phyloP scores from a whole-genome alignment of 64 coral and sea anemone genomes.

The Actinia tenebrosa region DNA sequence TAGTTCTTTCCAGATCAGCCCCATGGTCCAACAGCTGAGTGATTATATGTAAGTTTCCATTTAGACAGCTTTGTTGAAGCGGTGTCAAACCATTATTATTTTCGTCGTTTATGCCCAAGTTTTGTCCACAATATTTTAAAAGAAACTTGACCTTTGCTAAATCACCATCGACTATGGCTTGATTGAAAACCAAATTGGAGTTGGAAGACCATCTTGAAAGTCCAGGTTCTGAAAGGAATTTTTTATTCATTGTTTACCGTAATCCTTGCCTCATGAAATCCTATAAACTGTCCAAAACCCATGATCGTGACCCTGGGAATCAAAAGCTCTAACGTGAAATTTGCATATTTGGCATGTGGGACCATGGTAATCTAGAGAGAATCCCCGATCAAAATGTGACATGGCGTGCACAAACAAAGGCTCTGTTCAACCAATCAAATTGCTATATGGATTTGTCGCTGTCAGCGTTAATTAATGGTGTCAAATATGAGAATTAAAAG shows the following conservation, averaged over 20 bases:
- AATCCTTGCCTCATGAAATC: neutral
- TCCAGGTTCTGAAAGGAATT: neutral
- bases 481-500: neutral
- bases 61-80: conserved; percentile 45
- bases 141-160: conserved; percentile 49
- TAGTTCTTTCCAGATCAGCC: conserved; percentile 24
- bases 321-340: neutral
- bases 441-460: neutral
- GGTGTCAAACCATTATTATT: conserved; percentile 48
- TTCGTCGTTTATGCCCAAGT: conserved; percentile 33
- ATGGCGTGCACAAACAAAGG: neutral
- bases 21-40: conserved; percentile 48
- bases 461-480: neutral
- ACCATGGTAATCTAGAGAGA: conserved; percentile 7
- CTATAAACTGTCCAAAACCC: neutral
- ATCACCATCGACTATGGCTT: conserved; percentile 51
- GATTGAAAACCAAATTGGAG: conserved; percentile 48
- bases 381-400: neutral
- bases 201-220: conserved; percentile 44
- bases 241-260: neutral
- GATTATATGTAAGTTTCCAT: conserved; percentile 19
- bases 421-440: neutral
- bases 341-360: conserved; percentile 1
- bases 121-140: conserved; percentile 52
- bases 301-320: neutral